Base-by-base conservation (phyloP, 1,140 invertebrate species). In the Campodea augens region DNA sequence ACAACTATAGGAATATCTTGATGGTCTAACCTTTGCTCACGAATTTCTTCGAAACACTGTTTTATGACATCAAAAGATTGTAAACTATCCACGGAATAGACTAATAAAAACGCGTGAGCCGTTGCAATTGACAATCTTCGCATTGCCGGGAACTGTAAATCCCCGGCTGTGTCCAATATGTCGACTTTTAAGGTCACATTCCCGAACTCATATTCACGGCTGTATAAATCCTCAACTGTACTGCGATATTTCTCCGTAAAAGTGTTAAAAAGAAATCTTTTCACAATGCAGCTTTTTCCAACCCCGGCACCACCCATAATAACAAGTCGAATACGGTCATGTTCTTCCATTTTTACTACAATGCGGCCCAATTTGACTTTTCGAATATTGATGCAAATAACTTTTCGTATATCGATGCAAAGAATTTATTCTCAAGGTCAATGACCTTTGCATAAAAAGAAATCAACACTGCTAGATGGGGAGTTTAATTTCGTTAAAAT, bases 161-260 rank as follows among this genome's bases (percentile, higher is more conserved):
- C 81, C 24, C 85, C 77, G 10, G 83, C 82, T 3, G 87, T 92
- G 59, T 90, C 86, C 52, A 91, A 57, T 38, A 91, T 81, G 57
- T 91, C 85, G 29, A 90, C 83, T 67, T 74, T 63, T 43, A 61
- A 53, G 23, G 56, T 58, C 25, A 56, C 54, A 41, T 45, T 5
- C 55, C 55, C 74, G 24, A 90, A 65, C 51, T 84, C 75, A 57
- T 83, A 92, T 61, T 90, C 83, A 40, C 81, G 69, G 54, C 78
- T 85, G 58, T 87, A 88, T 2, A 91, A 66, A 59, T 92, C 88
- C 57, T 92, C 88, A 2, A 92, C 81, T 1, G 88, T 92, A 48
- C 83, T 78, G 50, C 77, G 71, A 58, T 92, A 90, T 54, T 81
- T 81, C 51, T 85, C 80, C 12, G 69, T 71, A 58, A 83, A 92